phyloP scores from a whole-genome alignment of 1,140 invertebrate species.

The Neotoxoptera formosana region DNA sequence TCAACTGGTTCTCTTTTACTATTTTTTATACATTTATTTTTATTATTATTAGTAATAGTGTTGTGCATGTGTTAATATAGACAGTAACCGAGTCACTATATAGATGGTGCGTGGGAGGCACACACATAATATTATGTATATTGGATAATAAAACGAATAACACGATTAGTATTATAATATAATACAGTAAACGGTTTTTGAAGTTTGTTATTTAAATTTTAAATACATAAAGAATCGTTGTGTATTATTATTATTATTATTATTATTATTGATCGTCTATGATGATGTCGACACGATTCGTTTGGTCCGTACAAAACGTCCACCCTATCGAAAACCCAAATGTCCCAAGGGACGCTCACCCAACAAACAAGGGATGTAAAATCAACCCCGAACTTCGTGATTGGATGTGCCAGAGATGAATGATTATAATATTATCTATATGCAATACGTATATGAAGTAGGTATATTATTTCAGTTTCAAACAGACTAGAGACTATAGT shows the following conservation, averaged over 20 bases:
- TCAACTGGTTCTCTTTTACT: slow-evolving; percentile 16
- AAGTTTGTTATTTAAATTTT: slow-evolving; percentile 14
- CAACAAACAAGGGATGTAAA: not conserved
- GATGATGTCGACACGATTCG: slow-evolving; percentile 27
- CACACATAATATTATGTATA: not conserved
- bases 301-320: not conserved
- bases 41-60: slow-evolving; percentile 24
- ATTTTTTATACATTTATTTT: slow-evolving; percentile 16
- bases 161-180: slow-evolving; percentile 23
- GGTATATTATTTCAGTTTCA: not conserved
- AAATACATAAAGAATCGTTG: not conserved
- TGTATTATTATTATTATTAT: not conserved
- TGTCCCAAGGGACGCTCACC: not conserved
- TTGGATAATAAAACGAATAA: not conserved
- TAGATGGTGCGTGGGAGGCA: slow-evolving; percentile 41
- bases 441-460: not conserved
- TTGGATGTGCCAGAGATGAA: slow-evolving; percentile 4
- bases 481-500: not conserved
- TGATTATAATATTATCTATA: not conserved
- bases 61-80: slow-evolving; percentile 33
- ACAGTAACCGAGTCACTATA: slow-evolving; percentile 5
- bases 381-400: not conserved
- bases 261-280: slow-evolving; percentile 1
- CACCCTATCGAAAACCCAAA: not conserved
- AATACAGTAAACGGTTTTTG: slow-evolving; percentile 13